A percentile compares a stretch with the other conserved stretches of the same genome.
Evolutionary conservation across 2,113 vertebrate species (phyloP).

Genomic region (Smithornis capensis): DNA sequence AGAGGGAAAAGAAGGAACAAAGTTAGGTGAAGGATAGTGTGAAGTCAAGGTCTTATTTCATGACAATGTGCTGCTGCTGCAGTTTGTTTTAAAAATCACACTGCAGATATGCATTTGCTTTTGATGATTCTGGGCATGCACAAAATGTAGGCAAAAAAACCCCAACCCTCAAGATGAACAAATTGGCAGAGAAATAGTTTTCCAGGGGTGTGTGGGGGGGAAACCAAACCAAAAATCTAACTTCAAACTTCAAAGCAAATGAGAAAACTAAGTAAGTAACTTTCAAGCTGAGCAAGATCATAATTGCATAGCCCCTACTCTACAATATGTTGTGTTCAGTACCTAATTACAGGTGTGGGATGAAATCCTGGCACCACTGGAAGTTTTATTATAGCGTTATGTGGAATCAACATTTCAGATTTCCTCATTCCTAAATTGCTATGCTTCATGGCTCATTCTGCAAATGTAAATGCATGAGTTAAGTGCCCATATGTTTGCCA

Average conservation of each 20-base stretch:
- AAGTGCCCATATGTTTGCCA: neutral
- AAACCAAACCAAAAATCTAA: neutral
- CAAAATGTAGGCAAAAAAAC: neutral
- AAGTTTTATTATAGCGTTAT: conserved; percentile 12
- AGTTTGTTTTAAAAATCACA: neutral
- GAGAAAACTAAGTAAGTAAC: neutral
- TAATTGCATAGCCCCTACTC: neutral
- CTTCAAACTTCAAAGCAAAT: neutral
- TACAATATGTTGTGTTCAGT: neutral
- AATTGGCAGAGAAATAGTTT: neutral
- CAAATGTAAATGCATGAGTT: conserved; percentile 25
- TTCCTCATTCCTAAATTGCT: conserved; percentile 10
- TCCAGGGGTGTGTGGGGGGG: too few relatives aligned
- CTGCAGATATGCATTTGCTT: neutral
- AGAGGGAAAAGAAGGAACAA: neutral
- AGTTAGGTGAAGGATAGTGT: neutral
- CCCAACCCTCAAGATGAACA: neutral
- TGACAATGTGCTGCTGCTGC: neutral
- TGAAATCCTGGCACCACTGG: neutral
- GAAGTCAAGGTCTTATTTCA: neutral
- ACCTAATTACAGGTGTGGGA: neutral
- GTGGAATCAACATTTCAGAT: conserved; percentile 26
- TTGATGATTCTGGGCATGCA: neutral
- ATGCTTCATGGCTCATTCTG: conserved; percentile 1
- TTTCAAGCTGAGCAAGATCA: neutral